Percentiles rank a stretch among this genome's conserved stretches.
Evolutionary conservation across 2,113 vertebrate species (phyloP).

Genomic region (Pardalotus punctatus): DNA sequence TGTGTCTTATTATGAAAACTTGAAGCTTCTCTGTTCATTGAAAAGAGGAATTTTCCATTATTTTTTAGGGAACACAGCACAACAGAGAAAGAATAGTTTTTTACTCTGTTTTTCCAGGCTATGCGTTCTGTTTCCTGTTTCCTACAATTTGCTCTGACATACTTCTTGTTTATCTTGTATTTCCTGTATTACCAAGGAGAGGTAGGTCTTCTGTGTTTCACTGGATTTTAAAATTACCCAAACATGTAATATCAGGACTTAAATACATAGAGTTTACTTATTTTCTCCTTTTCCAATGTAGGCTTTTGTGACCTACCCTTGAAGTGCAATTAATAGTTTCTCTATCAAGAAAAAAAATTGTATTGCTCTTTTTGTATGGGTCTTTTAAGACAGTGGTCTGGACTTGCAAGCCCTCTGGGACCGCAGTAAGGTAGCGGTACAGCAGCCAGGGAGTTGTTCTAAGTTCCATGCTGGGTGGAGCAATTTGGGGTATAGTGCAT

Average conservation of each 20-base stretch:
- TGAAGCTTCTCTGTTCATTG: neutral
- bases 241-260: neutral
- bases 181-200: neutral
- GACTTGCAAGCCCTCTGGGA: neutral
- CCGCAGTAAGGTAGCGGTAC: neutral
- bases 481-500: neutral
- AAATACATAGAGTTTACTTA: neutral
- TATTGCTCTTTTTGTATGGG: neutral
- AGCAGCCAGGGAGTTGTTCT: neutral
- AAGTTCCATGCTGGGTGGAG: neutral
- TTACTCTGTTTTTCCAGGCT: neutral
- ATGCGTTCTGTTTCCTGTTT: neutral
- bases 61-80: neutral
- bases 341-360: neutral
- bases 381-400: neutral
- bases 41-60: neutral
- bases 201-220: neutral
- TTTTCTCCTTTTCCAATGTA: neutral
- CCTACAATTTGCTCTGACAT: neutral
- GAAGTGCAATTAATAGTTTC: neutral
- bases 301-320: neutral
- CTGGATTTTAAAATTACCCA: neutral
- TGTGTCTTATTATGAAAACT: neutral
- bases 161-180: neutral
- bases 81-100: neutral